Evolutionary conservation across 1,140 invertebrate species (phyloP), one percentile per base, ranked within the genome.

Genomic region (Babylonia areolata): DNA sequence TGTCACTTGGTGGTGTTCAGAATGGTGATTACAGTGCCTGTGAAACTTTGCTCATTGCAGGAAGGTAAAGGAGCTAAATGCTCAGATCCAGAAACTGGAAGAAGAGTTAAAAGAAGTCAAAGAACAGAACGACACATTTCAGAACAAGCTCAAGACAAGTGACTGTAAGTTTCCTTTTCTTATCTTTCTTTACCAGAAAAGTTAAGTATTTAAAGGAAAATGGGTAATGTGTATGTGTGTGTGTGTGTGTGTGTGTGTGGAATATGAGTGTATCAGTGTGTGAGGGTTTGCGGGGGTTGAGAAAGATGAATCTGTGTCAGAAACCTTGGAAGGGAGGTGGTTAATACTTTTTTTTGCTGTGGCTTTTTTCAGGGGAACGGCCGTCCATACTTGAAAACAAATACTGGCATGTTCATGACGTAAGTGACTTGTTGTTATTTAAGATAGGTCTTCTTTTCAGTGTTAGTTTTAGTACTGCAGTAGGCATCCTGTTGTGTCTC

Each of bases 51-150:
- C 94, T 86, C 2, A 86, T 91, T 89, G 33, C 93, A 98, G 97
- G 92, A 98, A 98, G 94, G 94, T 98, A 81, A 95, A 97, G 89
- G 98, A 99, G 92, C 96, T 96, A 85, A 97, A 99, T 92, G 96
- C 96, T 88, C 95, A 97, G 81, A 95, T 98, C 33, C 97, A 98
- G 89, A 89, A 91, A 33, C 54, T 93, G 71, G 80, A 97, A 94
- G 96, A 96, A 89, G 95, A 97, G 86, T 94, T 98, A 23, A n/a
- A 23, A 5, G 58, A 64, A 64, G 23, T 64, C 15, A 64, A 64
- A 23, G 58, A 64, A 23, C 15, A 64, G 15, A 64, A 23, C 23
- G 28, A 23, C 28, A 23, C 15, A 64, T 23, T 12, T 28, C 58
- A 28, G 28, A 23, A 64, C 58, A 12, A 64, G 58, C 15, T 28